Evolutionary conservation across 2,888 invertebrate genomes (phyloP).

Genomic region (Cistogaster globosa): DNA sequence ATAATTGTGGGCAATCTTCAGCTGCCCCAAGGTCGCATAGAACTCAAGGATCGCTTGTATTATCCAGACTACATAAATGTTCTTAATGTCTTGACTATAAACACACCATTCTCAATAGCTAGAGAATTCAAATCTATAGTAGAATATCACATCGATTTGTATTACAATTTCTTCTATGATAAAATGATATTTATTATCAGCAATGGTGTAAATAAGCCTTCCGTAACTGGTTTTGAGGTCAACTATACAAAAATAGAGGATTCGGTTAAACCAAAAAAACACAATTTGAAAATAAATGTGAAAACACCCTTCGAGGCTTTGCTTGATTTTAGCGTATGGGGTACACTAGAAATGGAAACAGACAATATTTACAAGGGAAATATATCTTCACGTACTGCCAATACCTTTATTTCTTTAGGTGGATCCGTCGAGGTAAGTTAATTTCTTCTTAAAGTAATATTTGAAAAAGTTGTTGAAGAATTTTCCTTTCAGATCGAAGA

Average conservation of each 20-base stretch:
- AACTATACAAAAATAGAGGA: constrained; percentile 84
- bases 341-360: constrained; percentile 83
- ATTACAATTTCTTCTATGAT: constrained; percentile 83
- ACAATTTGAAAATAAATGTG: constrained; percentile 84
- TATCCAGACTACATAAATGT: constrained; percentile 83
- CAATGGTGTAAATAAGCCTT: constrained; percentile 77
- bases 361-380: constrained; percentile 84
- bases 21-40: constrained; percentile 85
- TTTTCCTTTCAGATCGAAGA: constrained; percentile 84
- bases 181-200: constrained; percentile 83
- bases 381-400: constrained; percentile 83
- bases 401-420: constrained; percentile 84
- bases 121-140: constrained; percentile 84
- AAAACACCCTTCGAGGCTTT: constrained; percentile 85
- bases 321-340: constrained; percentile 83
- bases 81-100: constrained; percentile 85
- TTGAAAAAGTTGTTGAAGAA: background rate
- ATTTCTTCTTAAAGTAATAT: background rate
- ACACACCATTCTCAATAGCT: constrained; percentile 84
- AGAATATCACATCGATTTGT: constrained; percentile 83
- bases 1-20: constrained; percentile 83
- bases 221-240: constrained; percentile 82
- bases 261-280: constrained; percentile 82
- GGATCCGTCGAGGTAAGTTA: constrained; percentile 84
- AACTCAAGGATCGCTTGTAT: constrained; percentile 85